Percentiles rank a stretch among this genome's conserved stretches.
Conservation (phyloP, 2,888 invertebrate species). For the Seira musarum region DNA sequence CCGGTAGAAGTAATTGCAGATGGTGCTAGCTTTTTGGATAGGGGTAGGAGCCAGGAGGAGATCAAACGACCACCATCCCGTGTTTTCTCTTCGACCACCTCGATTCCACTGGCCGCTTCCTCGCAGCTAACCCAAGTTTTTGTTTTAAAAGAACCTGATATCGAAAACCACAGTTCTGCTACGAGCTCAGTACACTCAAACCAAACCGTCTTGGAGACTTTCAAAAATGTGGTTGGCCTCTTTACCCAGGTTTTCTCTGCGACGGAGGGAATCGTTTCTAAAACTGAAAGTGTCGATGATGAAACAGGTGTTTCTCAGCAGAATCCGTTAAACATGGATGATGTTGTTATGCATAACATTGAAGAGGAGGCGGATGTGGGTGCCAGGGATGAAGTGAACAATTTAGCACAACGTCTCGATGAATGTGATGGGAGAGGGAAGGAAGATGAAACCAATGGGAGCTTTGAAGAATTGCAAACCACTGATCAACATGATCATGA, state of each 20-base stretch:
- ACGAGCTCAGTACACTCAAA: conserved; percentile 17
- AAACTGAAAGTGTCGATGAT: too few relatives aligned
- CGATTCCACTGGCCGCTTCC: background rate
- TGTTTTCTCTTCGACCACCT: background rate
- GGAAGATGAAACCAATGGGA: background rate
- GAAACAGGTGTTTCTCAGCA: too few relatives aligned
- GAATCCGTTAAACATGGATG: too few relatives aligned
- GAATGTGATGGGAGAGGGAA: too few relatives aligned
- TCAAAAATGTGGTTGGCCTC: conserved; percentile 3
- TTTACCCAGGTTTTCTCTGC: background rate
- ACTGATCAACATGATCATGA: background rate
- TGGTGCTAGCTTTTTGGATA: background rate
- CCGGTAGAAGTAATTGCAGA: background rate
- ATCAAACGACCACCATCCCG: background rate
- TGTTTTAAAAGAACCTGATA: background rate
- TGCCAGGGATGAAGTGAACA: background rate
- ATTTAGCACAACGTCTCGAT: background rate
- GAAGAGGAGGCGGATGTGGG: background rate
- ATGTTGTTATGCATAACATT: too few relatives aligned
- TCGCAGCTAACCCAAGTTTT: background rate
- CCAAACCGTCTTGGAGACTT: conserved; percentile 19
- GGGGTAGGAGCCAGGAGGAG: background rate
- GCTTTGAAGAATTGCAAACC: background rate
- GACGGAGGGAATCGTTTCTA: too few relatives aligned
- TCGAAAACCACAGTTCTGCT: background rate